Percentiles rank a stretch among this genome's conserved stretches.
These are phyloP conservation scores for Zaprionus vittiger DNA, from an alignment of 1,140 invertebrate species.

Conservation along the genomic window DNA sequence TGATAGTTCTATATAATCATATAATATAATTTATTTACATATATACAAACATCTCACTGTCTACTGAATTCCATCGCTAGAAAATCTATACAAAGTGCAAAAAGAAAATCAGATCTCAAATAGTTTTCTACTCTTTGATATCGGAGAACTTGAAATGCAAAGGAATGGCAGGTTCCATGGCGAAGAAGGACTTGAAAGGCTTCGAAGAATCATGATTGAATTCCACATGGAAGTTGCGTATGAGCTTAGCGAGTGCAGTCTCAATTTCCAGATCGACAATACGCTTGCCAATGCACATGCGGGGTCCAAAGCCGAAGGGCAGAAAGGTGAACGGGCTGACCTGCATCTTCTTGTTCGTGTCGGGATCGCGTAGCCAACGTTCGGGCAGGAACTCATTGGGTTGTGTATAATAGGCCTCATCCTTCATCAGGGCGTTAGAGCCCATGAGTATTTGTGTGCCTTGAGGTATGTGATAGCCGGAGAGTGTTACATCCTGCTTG, in stretches of 20 bases:
- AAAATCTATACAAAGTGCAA: background rate
- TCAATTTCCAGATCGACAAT: constrained; percentile 90
- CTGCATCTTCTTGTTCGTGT: constrained; percentile 45
- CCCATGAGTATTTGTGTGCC: constrained; percentile 84
- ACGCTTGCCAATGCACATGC: constrained; percentile 86
- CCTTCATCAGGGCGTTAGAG: constrained; percentile 49
- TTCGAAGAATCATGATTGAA: constrained; percentile 81
- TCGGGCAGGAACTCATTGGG: constrained; percentile 90
- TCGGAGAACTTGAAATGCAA: constrained; percentile 70
- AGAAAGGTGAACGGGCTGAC: constrained; percentile 60
- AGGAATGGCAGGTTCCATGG: constrained; percentile 56
- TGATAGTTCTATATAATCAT: background rate
- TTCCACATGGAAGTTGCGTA: constrained; percentile 86
- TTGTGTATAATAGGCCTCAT: constrained; percentile 86
- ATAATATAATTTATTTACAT: background rate
- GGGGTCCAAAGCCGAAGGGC: constrained; percentile 87
- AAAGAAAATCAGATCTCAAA: background rate
- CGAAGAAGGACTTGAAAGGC: constrained; percentile 58
- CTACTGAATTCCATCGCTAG: background rate
- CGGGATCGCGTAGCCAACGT: constrained; percentile 88
- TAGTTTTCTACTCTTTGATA: constrained; percentile 29
- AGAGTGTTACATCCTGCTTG: constrained; percentile 89
- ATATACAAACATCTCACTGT: background rate
- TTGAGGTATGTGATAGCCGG: constrained; percentile 92
- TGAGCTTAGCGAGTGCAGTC: constrained; percentile 86